Conservation (phyloP, 2,888 invertebrate genomes). For the Apotomis turbidana region DNA sequence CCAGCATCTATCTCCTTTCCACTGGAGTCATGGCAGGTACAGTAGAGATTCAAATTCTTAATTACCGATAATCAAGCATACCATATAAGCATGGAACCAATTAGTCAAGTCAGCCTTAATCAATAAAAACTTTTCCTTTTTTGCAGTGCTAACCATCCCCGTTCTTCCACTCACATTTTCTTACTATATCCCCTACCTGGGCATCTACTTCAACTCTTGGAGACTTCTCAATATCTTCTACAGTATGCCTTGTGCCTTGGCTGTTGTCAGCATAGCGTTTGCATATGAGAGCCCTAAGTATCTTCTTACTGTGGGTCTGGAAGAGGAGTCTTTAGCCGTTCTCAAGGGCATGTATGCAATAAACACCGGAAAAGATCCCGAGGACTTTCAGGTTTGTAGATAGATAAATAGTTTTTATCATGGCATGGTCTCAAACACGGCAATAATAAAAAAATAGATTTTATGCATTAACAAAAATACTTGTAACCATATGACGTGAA, state of each 20-base stretch:
- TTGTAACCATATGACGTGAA: too few species aligned
- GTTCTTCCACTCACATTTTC: constrained; percentile 84
- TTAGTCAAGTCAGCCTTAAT: too few species aligned
- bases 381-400: constrained; percentile 60
- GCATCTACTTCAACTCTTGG: constrained; percentile 88
- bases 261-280: constrained; percentile 80
- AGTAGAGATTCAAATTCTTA: too few species aligned
- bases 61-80: too few species aligned
- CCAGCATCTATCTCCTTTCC: constrained; percentile 57
- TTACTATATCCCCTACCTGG: constrained; percentile 68
- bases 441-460: background rate
- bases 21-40: constrained; percentile 71
- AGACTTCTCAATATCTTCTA: constrained; percentile 86
- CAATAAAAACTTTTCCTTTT: background rate
- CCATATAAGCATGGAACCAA: too few species aligned
- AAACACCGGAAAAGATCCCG: constrained; percentile 61
- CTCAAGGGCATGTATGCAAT: constrained; percentile 62
- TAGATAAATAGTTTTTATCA: background rate
- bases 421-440: too few species aligned
- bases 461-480: background rate
- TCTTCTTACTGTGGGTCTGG: constrained; percentile 82
- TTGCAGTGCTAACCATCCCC: constrained; percentile 85
- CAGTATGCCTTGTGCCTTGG: constrained; percentile 84
- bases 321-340: constrained; percentile 80
- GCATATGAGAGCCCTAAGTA: constrained; percentile 92